These are phyloP conservation scores for Pluvianellus socialis DNA, from an alignment of 2,113 vertebrate species.

Conservation along the genomic window DNA sequence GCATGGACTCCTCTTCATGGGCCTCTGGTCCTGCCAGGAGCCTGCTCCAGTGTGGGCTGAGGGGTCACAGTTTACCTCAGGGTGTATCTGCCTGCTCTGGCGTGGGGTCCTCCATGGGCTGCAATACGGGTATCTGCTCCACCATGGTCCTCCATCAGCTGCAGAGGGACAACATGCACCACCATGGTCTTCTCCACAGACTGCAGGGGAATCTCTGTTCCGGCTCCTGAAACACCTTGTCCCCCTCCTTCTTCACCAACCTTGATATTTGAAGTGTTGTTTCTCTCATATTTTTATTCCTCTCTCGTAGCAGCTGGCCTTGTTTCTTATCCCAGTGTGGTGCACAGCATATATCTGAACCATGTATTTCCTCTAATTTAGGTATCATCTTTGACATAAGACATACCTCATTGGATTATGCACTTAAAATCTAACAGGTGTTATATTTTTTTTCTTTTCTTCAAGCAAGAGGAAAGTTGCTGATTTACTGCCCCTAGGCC, in stretches of 20 bases:
- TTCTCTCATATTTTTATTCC: neutral
- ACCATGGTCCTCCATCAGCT: too few relatives aligned
- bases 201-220: neutral
- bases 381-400: neutral
- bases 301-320: neutral
- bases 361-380: neutral
- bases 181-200: neutral
- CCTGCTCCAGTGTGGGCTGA: neutral
- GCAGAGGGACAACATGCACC: neutral
- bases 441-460: neutral
- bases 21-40: neutral
- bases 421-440: neutral
- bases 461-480: neutral
- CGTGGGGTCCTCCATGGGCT: neutral
- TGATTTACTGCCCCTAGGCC: neutral
- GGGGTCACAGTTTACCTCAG: neutral
- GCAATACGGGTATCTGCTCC: neutral
- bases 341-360: neutral
- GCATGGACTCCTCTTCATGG: rapidly evolving
- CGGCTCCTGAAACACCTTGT: rapidly evolving
- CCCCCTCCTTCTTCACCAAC: neutral
- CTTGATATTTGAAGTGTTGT: neutral
- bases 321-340: neutral
- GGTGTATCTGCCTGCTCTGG: neutral
- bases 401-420: neutral